Conservation (phyloP, 2,113 vertebrate species). For the Zingel zingel region DNA sequence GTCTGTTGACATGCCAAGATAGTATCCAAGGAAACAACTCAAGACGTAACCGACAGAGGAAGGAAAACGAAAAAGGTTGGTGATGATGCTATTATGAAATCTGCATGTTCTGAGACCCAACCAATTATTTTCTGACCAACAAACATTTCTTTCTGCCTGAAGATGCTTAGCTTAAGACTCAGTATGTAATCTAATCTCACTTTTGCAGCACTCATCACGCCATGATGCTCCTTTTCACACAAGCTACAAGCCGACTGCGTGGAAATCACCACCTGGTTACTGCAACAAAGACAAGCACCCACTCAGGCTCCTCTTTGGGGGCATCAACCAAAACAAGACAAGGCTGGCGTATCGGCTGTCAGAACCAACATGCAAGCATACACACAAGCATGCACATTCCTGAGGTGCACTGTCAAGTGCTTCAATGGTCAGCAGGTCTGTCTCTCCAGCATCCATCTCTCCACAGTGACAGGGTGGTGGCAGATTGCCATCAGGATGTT, state of each 20-base stretch:
- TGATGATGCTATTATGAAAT: conserved; percentile 12
- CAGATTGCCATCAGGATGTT: conserved; percentile 53
- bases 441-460: conserved; percentile 39
- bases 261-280: conserved; percentile 51
- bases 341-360: conserved; percentile 30
- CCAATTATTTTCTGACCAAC: conserved; percentile 38
- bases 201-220: conserved; percentile 28
- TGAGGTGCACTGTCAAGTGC: conserved; percentile 28
- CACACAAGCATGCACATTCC: not conserved
- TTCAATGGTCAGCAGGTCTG: conserved; percentile 11
- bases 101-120: conserved; percentile 1
- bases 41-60: not conserved
- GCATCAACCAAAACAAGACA: conserved; percentile 38
- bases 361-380: conserved; percentile 1
- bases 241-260: not conserved
- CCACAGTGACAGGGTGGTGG: conserved; percentile 49
- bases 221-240: conserved; percentile 10
- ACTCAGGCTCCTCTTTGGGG: conserved; percentile 39
- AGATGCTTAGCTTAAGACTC: conserved; percentile 46
- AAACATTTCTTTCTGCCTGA: conserved; percentile 23
- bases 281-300: conserved; percentile 32
- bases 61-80: conserved; percentile 6
- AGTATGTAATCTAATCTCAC: conserved; percentile 42
- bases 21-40: conserved; percentile 9
- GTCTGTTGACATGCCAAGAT: conserved; percentile 9